Conservation (phyloP, 2,888 invertebrate species). For the Lithophane leautieri region DNA sequence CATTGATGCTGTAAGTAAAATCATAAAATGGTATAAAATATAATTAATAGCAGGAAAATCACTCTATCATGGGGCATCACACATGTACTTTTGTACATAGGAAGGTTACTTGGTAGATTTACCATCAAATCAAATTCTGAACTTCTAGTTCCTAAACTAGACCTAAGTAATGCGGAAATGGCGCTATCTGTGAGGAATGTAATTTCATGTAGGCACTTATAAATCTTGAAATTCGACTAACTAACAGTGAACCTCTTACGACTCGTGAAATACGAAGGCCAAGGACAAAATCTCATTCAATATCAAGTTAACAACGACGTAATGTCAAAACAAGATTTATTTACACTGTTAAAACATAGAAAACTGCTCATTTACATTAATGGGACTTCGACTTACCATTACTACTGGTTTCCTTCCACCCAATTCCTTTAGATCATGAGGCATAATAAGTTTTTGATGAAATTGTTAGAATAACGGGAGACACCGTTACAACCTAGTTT, state of each 20-base stretch:
- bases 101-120: background rate
- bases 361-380: background rate
- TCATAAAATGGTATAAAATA: background rate
- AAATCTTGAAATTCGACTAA: background rate
- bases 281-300: slow-evolving; percentile 33
- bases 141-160: background rate
- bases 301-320: slow-evolving; percentile 18
- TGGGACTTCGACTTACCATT: slow-evolving; percentile 78
- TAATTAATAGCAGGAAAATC: background rate
- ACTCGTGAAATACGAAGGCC: slow-evolving; percentile 27
- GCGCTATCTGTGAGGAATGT: background rate
- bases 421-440: slow-evolving; percentile 88
- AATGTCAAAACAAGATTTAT: slow-evolving; percentile 13
- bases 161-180: background rate
- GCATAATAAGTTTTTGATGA: slow-evolving; percentile 81
- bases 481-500: slow-evolving; percentile 71
- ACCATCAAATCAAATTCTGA: background rate
- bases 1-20: background rate
- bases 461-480: slow-evolving; percentile 69
- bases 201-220: background rate
- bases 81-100: background rate
- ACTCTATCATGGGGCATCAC: background rate
- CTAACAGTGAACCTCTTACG: background rate
- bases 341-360: slow-evolving; percentile 1
- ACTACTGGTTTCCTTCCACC: slow-evolving; percentile 85